Conservation (phyloP, 23 tunicate genomes). For the Phallusia fumigata region DNA sequence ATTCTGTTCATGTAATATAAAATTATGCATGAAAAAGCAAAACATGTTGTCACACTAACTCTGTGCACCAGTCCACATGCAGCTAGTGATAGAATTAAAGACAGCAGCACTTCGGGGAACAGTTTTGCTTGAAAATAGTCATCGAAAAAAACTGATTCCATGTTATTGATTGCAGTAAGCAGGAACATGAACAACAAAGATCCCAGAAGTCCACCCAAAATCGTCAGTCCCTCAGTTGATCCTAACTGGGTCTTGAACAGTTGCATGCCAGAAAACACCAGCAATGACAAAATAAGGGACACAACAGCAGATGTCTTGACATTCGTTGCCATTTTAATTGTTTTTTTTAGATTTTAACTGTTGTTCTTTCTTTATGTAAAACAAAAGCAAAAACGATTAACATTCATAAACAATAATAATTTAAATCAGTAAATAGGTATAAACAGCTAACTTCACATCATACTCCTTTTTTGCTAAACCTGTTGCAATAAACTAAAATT, state of each 20-base stretch:
- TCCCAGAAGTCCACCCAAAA: slow-evolving; percentile 84
- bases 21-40: slow-evolving; percentile 57
- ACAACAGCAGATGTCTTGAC: slow-evolving; percentile 55
- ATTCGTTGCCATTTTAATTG: slow-evolving; percentile 44
- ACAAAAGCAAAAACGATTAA: too few relatives aligned
- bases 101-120: slow-evolving; percentile 78
- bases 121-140: slow-evolving; percentile 92
- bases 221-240: slow-evolving; percentile 78
- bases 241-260: slow-evolving; percentile 79
- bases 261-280: slow-evolving; percentile 89
- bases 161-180: slow-evolving; percentile 67
- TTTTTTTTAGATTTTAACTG: too few relatives aligned
- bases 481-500: too few relatives aligned
- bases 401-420: too few relatives aligned
- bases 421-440: too few relatives aligned
- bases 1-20: slow-evolving; percentile 76
- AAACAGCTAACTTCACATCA: too few relatives aligned
- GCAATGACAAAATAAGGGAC: slow-evolving; percentile 51
- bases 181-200: slow-evolving; percentile 63
- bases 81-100: slow-evolving; percentile 51
- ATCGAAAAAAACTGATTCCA: slow-evolving; percentile 76
- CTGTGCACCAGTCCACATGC: slow-evolving; percentile 89
- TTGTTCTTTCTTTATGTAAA: too few relatives aligned
- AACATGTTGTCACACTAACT: slow-evolving; percentile 86
- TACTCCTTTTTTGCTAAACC: too few relatives aligned